Evolutionary conservation across 2,113 vertebrate genomes (phyloP), one percentile per base, ranked within the genome.

Genomic region (Ailurus styani): DNA sequence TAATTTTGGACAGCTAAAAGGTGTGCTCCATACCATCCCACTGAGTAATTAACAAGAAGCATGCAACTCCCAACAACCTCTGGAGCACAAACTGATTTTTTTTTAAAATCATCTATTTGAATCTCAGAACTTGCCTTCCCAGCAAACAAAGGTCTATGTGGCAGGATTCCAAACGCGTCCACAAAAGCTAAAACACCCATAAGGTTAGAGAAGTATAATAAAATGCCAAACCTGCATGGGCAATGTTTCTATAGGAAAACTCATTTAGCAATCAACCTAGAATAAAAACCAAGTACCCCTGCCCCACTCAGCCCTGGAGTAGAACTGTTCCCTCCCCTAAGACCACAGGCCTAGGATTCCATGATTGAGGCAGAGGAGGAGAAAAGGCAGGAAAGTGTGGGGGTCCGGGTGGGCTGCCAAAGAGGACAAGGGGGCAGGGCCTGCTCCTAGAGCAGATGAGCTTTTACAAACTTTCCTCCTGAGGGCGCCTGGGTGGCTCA

Each of bases 201-300:
- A 91, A 89, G 50, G 72, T 88, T 94, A 93, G 34, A 86, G 29
- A 90, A 82, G 23, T 93, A 93, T 52, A 88, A 93, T 45, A 78
- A 92, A 95, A 91, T 54, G 93, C 57, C 6, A 31, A 96, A 95
- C 27, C 70, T 78, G 20, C 50, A 73, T 3, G 5, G 37, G 37
- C 86, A 94, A 89, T 47, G 27, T 54, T 96, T 93, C 86, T 89
- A 54, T 47, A 62, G 73, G 64, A 86, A 98, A 98, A 96, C 18
- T 50, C 54, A 95, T 62, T 85, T 34, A 97, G 82, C 64, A 90
- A 85, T 86, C 34, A 91, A 73, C 45, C 89, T 75, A 68, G 23
- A 72, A 95, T 50, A 90, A 75, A 75, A 75, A 94, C 15, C 23
- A 94, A 95, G 15, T 55, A 68, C 21, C 72, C 62, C 17, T 70